Evolutionary conservation across 1,140 invertebrate genomes (phyloP), one percentile per base, ranked within the genome.

Genomic region (Magallana gigas): DNA sequence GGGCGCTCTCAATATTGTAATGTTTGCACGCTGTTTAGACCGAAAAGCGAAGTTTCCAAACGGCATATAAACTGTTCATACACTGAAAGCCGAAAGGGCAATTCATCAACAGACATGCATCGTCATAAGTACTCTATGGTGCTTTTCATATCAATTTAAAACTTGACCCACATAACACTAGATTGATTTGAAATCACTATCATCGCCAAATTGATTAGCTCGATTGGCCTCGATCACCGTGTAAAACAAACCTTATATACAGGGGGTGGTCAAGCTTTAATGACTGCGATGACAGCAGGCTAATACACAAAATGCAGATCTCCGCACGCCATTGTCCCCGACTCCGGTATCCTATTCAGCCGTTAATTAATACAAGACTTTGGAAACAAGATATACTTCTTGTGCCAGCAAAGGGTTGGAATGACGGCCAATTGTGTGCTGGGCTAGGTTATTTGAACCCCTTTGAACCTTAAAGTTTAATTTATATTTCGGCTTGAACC

Each of bases 181-280:
- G 23, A 76, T 23, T 76, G 68, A 76, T 76, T 76, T 76, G 68
- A 76, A 29, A 76, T 76, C 68, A 76, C 68, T 76, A 76, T 76
- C 68, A 76, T 29, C 68, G 68, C 23, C 18, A 29, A 76, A 76
- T 29, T 36, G 68, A 76, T 76, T 76, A 76, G 68, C 23, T 9
- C 7, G 68, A 76, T 76, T 76, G 68, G 36, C 36, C 68, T 76
- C 36, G 68, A 76, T 76, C 36, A 76, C 68, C 68, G 29, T 76
- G 68, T 76, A 76, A 76, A 76, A 76, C 68, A 76, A 76, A 76
- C 68, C 68, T 0, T 8, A 9, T 11, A 76, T 18, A 76, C 68
- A 76, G 68, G 68, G 68, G 68, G 68, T 76, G 68, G 68, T 76
- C 68, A 76, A 76, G 68, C 68, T 12, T 76, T 76, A 29, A 23